Evolutionary conservation across 1,140 invertebrate genomes (phyloP).

Genomic region (Tenebrio molitor): DNA sequence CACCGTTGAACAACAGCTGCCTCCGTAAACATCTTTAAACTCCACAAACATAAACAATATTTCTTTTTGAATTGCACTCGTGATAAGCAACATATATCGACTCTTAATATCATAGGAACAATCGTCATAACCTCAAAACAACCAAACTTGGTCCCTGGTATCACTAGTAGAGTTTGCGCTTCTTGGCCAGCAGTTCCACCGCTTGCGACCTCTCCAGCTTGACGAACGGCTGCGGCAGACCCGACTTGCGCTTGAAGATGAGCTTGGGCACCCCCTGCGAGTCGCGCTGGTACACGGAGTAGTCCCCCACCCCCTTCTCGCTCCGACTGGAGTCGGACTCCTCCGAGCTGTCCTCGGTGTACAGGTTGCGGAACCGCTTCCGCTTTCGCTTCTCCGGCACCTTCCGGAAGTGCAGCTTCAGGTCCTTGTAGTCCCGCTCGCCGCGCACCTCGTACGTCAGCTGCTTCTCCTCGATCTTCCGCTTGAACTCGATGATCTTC

Average conservation of each 20-base stretch:
- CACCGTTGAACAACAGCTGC: neutral
- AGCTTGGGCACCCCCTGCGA: constrained; percentile 59
- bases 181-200: constrained; percentile 54
- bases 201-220: constrained; percentile 54
- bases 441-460: constrained; percentile 50
- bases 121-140: constrained; percentile 9
- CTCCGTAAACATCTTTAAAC: constrained; percentile 18
- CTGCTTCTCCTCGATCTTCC: constrained; percentile 53
- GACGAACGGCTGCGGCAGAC: constrained; percentile 56
- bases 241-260: constrained; percentile 59
- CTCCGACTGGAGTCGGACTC: constrained; percentile 30
- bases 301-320: constrained; percentile 50
- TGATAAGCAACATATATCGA: constrained; percentile 5
- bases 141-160: constrained; percentile 57
- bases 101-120: constrained; percentile 34
- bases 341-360: constrained; percentile 44
- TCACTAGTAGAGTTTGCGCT: constrained; percentile 50
- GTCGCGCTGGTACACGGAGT: constrained; percentile 52
- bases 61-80: constrained; percentile 16
- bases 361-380: constrained; percentile 48
- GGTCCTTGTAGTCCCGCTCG: constrained; percentile 41
- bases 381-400: constrained; percentile 50
- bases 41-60: constrained; percentile 26
- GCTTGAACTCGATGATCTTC: constrained; percentile 60
- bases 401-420: constrained; percentile 56